Conservation (phyloP, 2,113 vertebrate species). For the Aptenodytes patagonicus region DNA sequence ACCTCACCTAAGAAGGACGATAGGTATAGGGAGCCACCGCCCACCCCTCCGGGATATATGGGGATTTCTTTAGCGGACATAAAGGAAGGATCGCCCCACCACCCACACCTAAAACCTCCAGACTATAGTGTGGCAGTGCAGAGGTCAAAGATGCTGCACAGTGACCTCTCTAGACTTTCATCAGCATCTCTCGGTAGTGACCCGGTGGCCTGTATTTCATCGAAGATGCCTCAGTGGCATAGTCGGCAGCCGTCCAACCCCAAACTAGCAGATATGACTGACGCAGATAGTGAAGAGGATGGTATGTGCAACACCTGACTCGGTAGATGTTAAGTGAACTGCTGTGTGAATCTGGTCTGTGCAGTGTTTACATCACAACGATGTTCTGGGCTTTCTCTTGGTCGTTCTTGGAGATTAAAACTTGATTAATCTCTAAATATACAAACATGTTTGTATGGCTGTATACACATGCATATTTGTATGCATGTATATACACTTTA, state of each 20-base stretch:
- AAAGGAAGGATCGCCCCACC: slow-evolving; percentile 79
- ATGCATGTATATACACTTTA: not conserved
- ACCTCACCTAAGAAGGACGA: slow-evolving; percentile 94
- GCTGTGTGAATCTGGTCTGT: slow-evolving; percentile 12
- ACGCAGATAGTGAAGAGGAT: slow-evolving; percentile 87
- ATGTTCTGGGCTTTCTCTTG: not conserved
- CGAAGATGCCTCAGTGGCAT: slow-evolving; percentile 78
- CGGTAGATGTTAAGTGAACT: slow-evolving; percentile 25
- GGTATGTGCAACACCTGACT: slow-evolving; percentile 79
- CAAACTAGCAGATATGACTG: slow-evolving; percentile 70
- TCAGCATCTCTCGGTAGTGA: slow-evolving; percentile 67
- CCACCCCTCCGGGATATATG: slow-evolving; percentile 96
- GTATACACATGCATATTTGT: not conserved
- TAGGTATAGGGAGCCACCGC: slow-evolving; percentile 94
- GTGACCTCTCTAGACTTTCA: slow-evolving; percentile 74
- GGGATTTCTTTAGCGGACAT: slow-evolving; percentile 93
- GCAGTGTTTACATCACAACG: not conserved
- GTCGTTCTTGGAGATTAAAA: not conserved
- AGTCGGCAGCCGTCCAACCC: slow-evolving; percentile 63
- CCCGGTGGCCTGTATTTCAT: slow-evolving; percentile 71
- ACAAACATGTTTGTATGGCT: not conserved
- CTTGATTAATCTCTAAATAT: not conserved
- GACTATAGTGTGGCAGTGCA: slow-evolving; percentile 97
- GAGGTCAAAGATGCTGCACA: slow-evolving; percentile 92
- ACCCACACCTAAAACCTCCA: slow-evolving; percentile 89